Conservation (phyloP, 2,888 invertebrate species). For the Thymelicus sylvestris region DNA sequence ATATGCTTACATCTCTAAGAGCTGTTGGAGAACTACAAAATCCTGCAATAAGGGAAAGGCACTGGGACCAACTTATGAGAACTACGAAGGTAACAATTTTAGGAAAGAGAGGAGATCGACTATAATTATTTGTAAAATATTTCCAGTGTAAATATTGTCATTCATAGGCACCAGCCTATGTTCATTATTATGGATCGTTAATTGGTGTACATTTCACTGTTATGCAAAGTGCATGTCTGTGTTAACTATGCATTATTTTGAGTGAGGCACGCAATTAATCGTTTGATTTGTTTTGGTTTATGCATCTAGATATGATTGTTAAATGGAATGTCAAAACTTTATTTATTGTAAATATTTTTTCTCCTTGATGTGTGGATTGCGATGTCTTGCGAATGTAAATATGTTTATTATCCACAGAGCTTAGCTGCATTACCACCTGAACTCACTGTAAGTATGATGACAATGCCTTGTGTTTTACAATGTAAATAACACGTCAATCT, state of each 20-base stretch:
- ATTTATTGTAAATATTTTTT: conserved; percentile 31
- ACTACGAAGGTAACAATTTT: conserved; percentile 92
- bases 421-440: conserved; percentile 92
- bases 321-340: conserved; percentile 17
- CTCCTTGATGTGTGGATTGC: conserved; percentile 46
- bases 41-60: conserved; percentile 97
- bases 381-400: conserved; percentile 73
- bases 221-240: conserved; percentile 48
- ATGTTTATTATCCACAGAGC: conserved; percentile 89
- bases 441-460: conserved; percentile 89
- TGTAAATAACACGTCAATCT: conserved; percentile 22
- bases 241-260: conserved; percentile 30
- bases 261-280: conserved; percentile 22
- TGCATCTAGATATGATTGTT: conserved; percentile 29
- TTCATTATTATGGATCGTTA: conserved; percentile 43
- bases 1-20: conserved; percentile 96
- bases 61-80: conserved; percentile 98
- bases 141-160: conserved; percentile 44
- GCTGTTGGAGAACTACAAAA: conserved; percentile 98
- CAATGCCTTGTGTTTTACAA: conserved; percentile 29
- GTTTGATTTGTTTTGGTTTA: conserved; percentile 24
- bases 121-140: conserved; percentile 38
- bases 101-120: background rate
- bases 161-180: conserved; percentile 39
- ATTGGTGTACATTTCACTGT: conserved; percentile 49